Evolutionary conservation across 2,888 invertebrate species (phyloP).

Genomic region (Heliconius cydno): DNA sequence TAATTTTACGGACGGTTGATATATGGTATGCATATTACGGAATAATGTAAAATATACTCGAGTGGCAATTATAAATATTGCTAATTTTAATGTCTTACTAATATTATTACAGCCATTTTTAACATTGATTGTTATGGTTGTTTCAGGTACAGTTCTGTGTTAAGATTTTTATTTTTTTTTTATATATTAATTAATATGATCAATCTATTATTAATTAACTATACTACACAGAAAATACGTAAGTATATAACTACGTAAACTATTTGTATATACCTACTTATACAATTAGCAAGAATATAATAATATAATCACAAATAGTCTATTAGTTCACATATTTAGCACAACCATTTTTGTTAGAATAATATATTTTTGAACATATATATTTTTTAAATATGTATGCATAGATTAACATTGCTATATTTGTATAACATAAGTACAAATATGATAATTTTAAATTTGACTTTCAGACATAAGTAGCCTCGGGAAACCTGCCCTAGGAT

Average conservation of each 20-base stretch:
- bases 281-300: background rate
- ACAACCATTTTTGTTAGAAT: background rate
- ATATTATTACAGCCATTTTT: background rate
- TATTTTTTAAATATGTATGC: background rate
- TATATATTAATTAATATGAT: background rate
- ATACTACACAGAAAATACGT: background rate
- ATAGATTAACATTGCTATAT: background rate
- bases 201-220: background rate
- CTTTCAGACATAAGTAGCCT: too few relatives aligned
- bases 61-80: background rate
- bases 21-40: background rate
- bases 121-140: background rate
- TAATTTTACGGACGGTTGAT: conserved; percentile 17
- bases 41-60: background rate
- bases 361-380: background rate
- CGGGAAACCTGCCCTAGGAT: too few relatives aligned
- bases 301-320: background rate
- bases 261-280: background rate
- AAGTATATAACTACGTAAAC: background rate
- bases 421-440: background rate
- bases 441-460: background rate
- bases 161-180: background rate
- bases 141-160: background rate
- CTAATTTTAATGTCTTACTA: background rate
- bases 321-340: background rate